Evolutionary conservation across 2,888 invertebrate genomes (phyloP), one percentile per base, ranked within the genome.

Genomic region (Epirrhoe alternata): DNA sequence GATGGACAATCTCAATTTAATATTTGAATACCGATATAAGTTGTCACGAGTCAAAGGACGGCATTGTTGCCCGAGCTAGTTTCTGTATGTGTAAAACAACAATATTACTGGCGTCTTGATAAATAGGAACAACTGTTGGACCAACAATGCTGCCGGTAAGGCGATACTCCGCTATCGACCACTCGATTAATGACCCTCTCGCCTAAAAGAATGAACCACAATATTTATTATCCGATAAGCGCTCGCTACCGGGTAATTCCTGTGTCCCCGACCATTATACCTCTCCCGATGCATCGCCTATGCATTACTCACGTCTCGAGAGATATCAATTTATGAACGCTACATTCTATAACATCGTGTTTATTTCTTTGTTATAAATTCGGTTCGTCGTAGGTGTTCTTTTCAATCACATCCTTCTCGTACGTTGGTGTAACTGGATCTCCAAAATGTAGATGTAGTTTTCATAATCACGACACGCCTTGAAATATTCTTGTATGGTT

Each of bases 211-310:
- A 93, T 92, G 90, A 90, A 86, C 88, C 84, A 88, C 88, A 91
- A 92, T 92, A 92, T 93, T 92, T 92, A 92, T 92, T 91, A 93
- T 93, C 91, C 88, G 93, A 93, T 93, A 92, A 89, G 86, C 84
- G 83, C 67, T 79, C 82, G 92, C 93, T 93, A 93, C 93, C 82
- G 92, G 89, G 87, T 87, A 89, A 92, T 91, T 89, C 90, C 88
- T 89, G 85, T 90, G 91, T 90, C 89, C 83, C 86, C 79, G 78
- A 80, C 88, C 87, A 90, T 90, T 90, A 87, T 89, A 88, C 87
- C 76, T 79, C 78, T 79, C 83, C 81, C 81, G 76, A 80, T 84
- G 87, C 86, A 86, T 86, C 84, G 84, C 78, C 87, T 86, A 83
- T 87, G 87, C 90, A 92, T 92, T 92, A 92, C 87, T 93, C 91